Evolutionary conservation across 2,888 invertebrate genomes (phyloP).

Genomic region (Thera britannica): DNA sequence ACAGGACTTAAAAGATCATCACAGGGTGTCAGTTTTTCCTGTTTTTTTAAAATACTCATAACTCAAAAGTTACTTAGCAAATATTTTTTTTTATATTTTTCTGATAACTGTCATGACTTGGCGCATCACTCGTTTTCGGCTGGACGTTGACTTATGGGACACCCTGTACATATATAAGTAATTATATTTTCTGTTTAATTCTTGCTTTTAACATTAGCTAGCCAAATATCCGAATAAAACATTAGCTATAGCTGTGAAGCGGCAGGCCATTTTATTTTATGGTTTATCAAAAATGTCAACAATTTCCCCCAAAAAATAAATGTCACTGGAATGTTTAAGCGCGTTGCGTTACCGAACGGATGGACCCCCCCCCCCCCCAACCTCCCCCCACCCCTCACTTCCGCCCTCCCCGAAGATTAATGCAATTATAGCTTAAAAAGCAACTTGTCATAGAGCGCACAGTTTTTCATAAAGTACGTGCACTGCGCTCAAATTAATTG

Average conservation of each 20-base stretch:
- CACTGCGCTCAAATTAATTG: slow-evolving; percentile 1
- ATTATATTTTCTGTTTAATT: too few species aligned
- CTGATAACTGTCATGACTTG: too few species aligned
- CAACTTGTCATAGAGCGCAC: slow-evolving; percentile 30
- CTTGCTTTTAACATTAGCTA: too few species aligned
- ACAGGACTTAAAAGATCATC: too few species aligned
- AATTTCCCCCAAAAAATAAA: slow-evolving; percentile 13
- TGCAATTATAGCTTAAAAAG: slow-evolving; percentile 35
- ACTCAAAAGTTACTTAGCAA: too few species aligned
- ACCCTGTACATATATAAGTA: too few species aligned
- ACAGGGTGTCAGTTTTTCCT: too few species aligned
- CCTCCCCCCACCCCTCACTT: background rate
- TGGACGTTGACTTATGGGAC: too few species aligned
- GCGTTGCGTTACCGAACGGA: slow-evolving; percentile 20
- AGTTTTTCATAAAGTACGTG: slow-evolving; percentile 26
- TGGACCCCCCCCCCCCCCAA: background rate
- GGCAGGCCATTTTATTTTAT: background rate
- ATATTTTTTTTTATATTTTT: too few species aligned
- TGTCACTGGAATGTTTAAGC: slow-evolving; percentile 21
- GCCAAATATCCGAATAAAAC: too few species aligned
- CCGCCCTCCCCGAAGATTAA: background rate
- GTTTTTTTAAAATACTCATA: too few species aligned
- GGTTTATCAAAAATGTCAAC: background rate
- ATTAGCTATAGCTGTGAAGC: background rate
- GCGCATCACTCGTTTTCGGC: too few species aligned